phyloP scores from a whole-genome alignment of 2,797 vertebrate genomes.

The Dallia pectoralis region DNA sequence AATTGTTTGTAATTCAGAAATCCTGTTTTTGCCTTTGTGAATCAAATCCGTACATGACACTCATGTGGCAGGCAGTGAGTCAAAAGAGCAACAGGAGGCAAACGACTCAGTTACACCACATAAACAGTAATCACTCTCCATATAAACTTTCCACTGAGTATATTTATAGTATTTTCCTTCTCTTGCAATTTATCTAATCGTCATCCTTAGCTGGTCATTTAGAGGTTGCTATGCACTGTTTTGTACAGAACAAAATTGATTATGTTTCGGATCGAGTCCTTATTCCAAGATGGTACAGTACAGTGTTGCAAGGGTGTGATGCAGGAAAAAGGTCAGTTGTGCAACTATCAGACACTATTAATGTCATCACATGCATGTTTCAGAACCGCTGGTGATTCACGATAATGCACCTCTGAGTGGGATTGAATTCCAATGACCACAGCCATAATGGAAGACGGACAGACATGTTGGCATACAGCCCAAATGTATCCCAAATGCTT shows the following conservation, averaged over 20 bases:
- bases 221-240: not conserved
- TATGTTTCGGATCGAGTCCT: too few species aligned
- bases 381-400: not conserved
- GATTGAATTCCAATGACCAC: conserved; percentile 1
- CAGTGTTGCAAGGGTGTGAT: too few species aligned
- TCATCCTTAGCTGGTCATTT: not conserved
- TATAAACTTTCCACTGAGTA: conserved; percentile 20
- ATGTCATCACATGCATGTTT: not conserved
- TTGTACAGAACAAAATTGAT: too few species aligned
- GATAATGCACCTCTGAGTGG: not conserved
- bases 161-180: conserved; percentile 12
- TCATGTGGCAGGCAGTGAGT: conserved; percentile 32
- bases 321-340: not conserved
- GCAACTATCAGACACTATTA: not conserved
- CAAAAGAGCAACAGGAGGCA: conserved; percentile 27
- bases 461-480: conserved; percentile 35
- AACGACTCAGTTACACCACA: conserved; percentile 17
- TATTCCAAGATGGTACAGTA: too few species aligned
- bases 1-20: not conserved
- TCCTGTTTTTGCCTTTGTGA: not conserved
- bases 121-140: conserved; percentile 43
- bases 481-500: conserved; percentile 38
- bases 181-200: conserved; percentile 5
- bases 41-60: conserved; percentile 17
- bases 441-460: conserved; percentile 5